These are phyloP conservation scores for Megalops atlanticus DNA, from an alignment of 2,113 vertebrate genomes.

Conservation along the genomic window DNA sequence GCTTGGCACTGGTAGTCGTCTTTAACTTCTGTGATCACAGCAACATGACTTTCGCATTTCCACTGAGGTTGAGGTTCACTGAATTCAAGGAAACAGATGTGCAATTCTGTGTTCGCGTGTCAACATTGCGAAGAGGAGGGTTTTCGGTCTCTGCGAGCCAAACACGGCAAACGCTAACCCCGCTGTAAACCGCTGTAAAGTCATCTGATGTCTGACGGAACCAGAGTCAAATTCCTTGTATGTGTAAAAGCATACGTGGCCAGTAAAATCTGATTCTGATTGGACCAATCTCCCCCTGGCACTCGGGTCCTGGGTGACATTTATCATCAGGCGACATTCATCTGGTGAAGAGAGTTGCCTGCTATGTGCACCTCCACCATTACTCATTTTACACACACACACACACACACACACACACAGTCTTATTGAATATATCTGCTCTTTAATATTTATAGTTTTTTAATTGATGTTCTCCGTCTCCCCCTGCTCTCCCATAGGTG, in stretches of 20 bases:
- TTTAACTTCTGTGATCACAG: background rate
- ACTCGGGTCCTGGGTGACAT: slow-evolving; percentile 25
- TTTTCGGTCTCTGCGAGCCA: background rate
- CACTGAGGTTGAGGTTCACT: background rate
- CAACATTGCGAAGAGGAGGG: background rate
- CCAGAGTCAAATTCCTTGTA: no score
- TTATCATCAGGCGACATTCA: slow-evolving; percentile 24
- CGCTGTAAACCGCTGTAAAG: background rate
- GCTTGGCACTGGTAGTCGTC: no score
- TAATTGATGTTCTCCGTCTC: slow-evolving; percentile 76
- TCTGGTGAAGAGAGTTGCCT: slow-evolving; percentile 13
- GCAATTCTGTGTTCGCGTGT: background rate
- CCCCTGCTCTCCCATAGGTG: slow-evolving; percentile 63
- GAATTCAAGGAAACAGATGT: background rate
- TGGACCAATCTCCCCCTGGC: background rate
- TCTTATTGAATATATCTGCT: slow-evolving; percentile 74
- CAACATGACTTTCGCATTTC: background rate
- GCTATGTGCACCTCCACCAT: background rate
- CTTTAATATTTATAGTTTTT: slow-evolving; percentile 78
- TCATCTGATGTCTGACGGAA: background rate
- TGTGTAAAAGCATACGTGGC: no score
- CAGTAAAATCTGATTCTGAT: no score
- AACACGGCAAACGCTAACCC: background rate
- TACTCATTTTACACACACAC: background rate
- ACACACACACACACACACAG: slow-evolving; percentile 37